Evolutionary conservation across 2,888 invertebrate species (phyloP), one percentile per base, ranked within the genome.

Genomic region (Dusona sp.): DNA sequence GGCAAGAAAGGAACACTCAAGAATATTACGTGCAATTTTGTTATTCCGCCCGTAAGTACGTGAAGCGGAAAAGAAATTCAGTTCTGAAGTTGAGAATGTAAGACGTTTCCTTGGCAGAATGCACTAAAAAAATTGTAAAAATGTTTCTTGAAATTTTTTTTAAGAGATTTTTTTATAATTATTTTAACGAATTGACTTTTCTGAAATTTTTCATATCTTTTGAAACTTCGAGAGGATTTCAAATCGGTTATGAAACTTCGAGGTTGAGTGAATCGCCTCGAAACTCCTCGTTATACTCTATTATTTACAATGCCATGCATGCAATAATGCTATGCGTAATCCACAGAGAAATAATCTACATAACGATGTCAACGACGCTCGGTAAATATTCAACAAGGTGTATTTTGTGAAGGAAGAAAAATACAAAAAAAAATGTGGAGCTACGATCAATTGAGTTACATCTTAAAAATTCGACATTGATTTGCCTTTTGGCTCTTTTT

Each of bases 1-100:
- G 68, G 64, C 74, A 75, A 65, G 74, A 82, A 68, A 61, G 78
- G 74, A 79, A 68, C 36, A 77, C 65, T 25, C 82, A 51, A 45
- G 51, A 83, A 82, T 79, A 75, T 85, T 79, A 70, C 70, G 64
- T 42, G 68, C 54, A 83, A 85, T 85, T 85, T 79, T 75, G 82
- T 75, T 83, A 70, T 79, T 57, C n/a, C 68, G 25, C 11, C 42
- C 13, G 29, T 54, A 42, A 38, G 42, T 19, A 45, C 65, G 22
- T 72, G 65, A 81, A 80, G 61, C 33, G 38, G n/a, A 38, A 25
- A 64, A 61, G n/a, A 51, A 48, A 48, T 45, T 51, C 48, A 22
- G 33, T 8, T 42, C 61, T 16, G 61, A 81, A 67, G 67, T 73
- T 78, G 29, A 48, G 29, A 45, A 33, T 48, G 11, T 42, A 42